A percentile compares a stretch with the other conserved stretches of the same genome.
Evolutionary conservation across 2,888 invertebrate genomes (phyloP).

Genomic region (Drosophila leonis): DNA sequence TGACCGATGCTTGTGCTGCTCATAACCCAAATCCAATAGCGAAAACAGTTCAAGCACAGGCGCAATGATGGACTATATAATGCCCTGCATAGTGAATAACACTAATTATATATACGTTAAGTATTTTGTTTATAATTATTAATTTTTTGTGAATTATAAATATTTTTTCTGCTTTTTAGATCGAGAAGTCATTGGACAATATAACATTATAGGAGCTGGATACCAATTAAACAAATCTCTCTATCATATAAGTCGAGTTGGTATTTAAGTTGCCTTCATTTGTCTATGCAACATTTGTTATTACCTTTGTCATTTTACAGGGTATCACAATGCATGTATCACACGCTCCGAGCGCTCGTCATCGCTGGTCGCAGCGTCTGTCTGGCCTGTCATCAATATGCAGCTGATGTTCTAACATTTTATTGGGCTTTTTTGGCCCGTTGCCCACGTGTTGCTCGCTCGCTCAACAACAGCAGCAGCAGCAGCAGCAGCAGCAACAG

Average conservation of each 20-base stretch:
- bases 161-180: background rate
- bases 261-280: background rate
- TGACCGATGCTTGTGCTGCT: conserved; percentile 20
- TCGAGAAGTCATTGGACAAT: background rate
- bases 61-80: background rate
- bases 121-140: background rate
- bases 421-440: conserved; percentile 52
- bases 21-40: conserved; percentile 27
- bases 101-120: background rate
- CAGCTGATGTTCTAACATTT: conserved; percentile 68
- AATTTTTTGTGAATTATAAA: background rate
- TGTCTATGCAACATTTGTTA: no score
- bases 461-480: conserved; percentile 22
- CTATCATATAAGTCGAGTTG: background rate
- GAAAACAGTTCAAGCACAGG: background rate
- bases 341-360: conserved; percentile 21
- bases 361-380: conserved; percentile 29
- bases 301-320: conserved; percentile 14
- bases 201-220: background rate
- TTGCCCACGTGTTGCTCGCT: conserved; percentile 60
- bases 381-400: conserved; percentile 67
- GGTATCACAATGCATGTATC: conserved; percentile 35
- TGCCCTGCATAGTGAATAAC: background rate
- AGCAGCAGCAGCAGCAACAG: conserved; percentile 12
- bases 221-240: background rate